Base-by-base conservation (phyloP, 1,140 invertebrate species). In the Ooceraea biroi region DNA sequence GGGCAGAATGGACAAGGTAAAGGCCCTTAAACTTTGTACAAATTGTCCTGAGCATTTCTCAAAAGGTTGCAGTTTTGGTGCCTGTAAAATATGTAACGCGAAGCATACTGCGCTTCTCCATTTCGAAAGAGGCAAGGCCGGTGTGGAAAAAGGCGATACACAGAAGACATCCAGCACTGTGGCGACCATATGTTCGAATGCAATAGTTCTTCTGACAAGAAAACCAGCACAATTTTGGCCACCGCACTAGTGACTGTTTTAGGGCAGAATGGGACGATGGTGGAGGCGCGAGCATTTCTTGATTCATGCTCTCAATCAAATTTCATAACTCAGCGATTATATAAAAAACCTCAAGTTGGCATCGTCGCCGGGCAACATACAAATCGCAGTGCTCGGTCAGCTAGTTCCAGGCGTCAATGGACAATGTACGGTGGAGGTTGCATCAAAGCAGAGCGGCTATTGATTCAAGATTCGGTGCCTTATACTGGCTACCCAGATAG, bases 341-440 rank as follows among this genome's bases (percentile, higher is more conserved):
- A 19, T 55, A 55, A 55, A 55, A 55, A 55, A 55, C 10, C n/a
- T 55, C 4, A 55, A 55, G 22, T 22, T 55, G 8, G 22, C 4
- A 7, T 19, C n/a, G 22, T 55, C 4, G 10, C n/a, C 52, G 1
- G n/a, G 5, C 4, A 55, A 55, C n/a, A 1, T 55, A 8, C 52
- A 55, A 55, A 55, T 55, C n/a, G n/a, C n/a, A n/a, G n/a, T n/a
- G 22, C 52, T 55, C 8, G 52, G 52, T 55, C 52, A 55, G 22
- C 0, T 55, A 0, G 52, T 17, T n/a, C 52, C 52, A 22, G 0
- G 10, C 0, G 52, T 55, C 0, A 22, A 55, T 1, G 52, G 52
- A 55, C 52, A 0, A 2, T 58, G 55, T 22, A 14, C 22, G 8
- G 22, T 58, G 8, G 22, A 58, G 12, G 12, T 58, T 3, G 5